phyloP scores from a whole-genome alignment of 23 tunicate genomes.

The Botrylloides violaceus region DNA sequence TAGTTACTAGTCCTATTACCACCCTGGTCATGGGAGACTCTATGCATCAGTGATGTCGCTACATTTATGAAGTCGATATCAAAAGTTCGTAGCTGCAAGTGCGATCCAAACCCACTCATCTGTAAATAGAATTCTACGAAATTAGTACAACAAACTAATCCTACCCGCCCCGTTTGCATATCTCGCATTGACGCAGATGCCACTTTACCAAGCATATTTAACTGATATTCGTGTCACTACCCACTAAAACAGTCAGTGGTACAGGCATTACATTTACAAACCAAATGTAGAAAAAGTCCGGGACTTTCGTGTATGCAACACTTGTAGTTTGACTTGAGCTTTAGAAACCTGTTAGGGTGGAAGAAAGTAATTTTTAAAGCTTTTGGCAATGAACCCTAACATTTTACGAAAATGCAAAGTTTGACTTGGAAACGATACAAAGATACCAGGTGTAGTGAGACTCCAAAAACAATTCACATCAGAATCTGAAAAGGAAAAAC shows the following conservation, averaged over 20 bases:
- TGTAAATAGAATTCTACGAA: neutral
- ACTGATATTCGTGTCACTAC: too few relatives aligned
- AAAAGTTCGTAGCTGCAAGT: neutral
- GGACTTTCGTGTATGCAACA: neutral
- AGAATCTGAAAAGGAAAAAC: slow-evolving; percentile 9
- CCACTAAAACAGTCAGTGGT: too few relatives aligned
- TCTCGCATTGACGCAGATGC: too few relatives aligned
- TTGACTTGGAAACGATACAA: slow-evolving; percentile 28
- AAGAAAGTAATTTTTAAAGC: neutral
- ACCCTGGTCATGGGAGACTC: too few relatives aligned
- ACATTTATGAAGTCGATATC: too few relatives aligned
- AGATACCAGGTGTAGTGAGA: neutral
- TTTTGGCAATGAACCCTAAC: neutral
- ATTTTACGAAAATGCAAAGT: slow-evolving; percentile 15
- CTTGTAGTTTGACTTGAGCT: neutral
- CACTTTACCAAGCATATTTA: too few relatives aligned
- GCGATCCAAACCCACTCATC: neutral
- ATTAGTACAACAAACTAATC: neutral
- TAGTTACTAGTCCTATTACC: too few relatives aligned
- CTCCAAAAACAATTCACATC: neutral
- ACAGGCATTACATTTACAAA: neutral
- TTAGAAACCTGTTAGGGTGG: slow-evolving; percentile 15
- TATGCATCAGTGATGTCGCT: too few relatives aligned
- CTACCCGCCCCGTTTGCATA: too few relatives aligned
- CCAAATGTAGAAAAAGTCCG: neutral